Evolutionary conservation across 2,888 invertebrate genomes (phyloP), one percentile per base, ranked within the genome.

Genomic region (Calephelis perditalis): DNA sequence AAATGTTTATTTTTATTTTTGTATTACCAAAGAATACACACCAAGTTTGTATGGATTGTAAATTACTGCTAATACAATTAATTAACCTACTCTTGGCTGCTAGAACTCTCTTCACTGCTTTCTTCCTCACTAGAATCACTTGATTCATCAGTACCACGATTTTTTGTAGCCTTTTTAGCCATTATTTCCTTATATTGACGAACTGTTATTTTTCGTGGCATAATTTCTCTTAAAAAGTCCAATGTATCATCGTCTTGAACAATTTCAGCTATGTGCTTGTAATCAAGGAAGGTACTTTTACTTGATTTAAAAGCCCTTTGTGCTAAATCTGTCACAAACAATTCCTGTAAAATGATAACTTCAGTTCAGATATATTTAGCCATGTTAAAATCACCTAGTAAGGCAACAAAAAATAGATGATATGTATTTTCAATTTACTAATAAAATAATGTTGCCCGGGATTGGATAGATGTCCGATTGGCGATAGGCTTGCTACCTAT

Each of bases 151-250:
- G 84, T 83, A 5, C 68, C 67, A 10, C 73, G 73, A 2, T 78
- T 79, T 62, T 72, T 81, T n/a, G 78, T 67, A 0, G 81, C 78
- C 68, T 92, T 94, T 61, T 91, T 93, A 0, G 92, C 92, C 92
- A 94, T 92, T 65, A 94, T 81, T 71, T 93, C 92, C 72, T 94
- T 94, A 65, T 91, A 95, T 71, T 94, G 91, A 46, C 88, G 84
- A 0, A 94, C 94, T 0, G 94, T 94, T 57, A 95, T 94, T 75
- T 95, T 95, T 64, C 92, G 91, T 0, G 95, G 95, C 88, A 95
- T 93, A 65, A 95, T 95, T 79, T 95, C 95, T 65, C 93, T 86
- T 2, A 95, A 80, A 73, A 95, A 95, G 67, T 94, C 94, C 68
- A 95, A 86, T 0, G 92, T 92, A 57, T 93, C 93, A 66, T 93